A percentile compares a stretch with the other conserved stretches of the same genome.
Conservation (phyloP, 2,888 invertebrate species). For the Mylabris sibirica region DNA sequence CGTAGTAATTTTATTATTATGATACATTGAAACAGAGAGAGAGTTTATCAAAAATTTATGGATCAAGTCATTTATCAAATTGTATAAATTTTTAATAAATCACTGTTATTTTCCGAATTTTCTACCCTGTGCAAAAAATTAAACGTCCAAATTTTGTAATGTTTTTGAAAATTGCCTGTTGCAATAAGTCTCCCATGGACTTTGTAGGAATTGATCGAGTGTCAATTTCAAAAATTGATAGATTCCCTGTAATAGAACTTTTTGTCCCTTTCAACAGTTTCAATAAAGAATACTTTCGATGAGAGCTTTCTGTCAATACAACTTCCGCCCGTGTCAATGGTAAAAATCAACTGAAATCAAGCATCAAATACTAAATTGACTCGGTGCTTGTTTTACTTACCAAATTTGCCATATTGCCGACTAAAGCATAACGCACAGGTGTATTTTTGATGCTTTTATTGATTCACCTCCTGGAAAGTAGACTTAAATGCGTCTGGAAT, state of each 20-base stretch:
- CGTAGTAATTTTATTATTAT: not conserved
- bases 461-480: too few species aligned
- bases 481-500: not conserved
- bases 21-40: too few species aligned
- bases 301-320: not conserved
- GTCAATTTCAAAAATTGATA: constrained; percentile 1
- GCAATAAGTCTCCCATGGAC: not conserved
- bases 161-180: not conserved
- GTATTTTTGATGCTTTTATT: too few species aligned
- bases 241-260: not conserved
- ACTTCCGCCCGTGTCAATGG: not conserved
- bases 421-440: not conserved
- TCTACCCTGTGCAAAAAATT: not conserved
- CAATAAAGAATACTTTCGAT: not conserved
- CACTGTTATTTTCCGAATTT: not conserved
- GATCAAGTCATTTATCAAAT: not conserved
- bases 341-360: not conserved
- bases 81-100: constrained; percentile 17
- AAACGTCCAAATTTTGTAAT: not conserved
- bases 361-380: not conserved
- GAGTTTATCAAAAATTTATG: too few species aligned
- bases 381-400: too few species aligned
- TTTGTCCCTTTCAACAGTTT: not conserved
- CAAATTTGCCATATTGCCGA: too few species aligned
- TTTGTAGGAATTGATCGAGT: not conserved